These are phyloP conservation scores for Macropodus opercularis DNA, from an alignment of 2,797 vertebrate species.

Conservation along the genomic window DNA sequence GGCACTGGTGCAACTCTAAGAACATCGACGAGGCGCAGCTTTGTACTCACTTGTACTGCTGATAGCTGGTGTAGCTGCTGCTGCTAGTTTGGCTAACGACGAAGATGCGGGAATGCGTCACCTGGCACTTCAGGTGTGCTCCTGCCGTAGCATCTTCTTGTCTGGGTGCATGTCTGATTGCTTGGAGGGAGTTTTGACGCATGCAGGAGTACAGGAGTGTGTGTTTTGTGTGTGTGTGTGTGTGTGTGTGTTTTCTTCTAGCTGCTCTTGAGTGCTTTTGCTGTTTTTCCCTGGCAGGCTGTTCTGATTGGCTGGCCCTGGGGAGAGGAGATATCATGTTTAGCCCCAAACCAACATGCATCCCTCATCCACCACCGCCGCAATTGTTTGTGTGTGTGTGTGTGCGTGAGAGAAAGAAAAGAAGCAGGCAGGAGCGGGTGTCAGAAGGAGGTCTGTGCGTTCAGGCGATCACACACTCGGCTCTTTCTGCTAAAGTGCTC, in stretches of 20 bases:
- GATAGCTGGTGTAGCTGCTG: slow-evolving; percentile 29
- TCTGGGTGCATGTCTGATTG: slow-evolving; percentile 35
- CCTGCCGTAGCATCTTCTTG: slow-evolving; percentile 43
- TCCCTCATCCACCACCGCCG: slow-evolving; percentile 78
- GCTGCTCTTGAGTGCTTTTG: slow-evolving; percentile 80
- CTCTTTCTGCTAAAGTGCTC: slow-evolving; percentile 80
- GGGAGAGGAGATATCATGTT: slow-evolving; percentile 83
- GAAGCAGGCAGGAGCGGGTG: slow-evolving; percentile 57
- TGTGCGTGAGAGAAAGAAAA: slow-evolving; percentile 24
- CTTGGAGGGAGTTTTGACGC: slow-evolving; percentile 52
- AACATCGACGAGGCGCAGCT: slow-evolving; percentile 38
- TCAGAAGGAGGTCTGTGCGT: slow-evolving; percentile 79
- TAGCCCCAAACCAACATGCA: slow-evolving; percentile 86
- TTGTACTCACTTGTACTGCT: slow-evolving; percentile 51
- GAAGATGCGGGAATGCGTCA: slow-evolving; percentile 1
- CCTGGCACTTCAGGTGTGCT: background rate
- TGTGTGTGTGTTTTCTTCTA: slow-evolving; percentile 67
- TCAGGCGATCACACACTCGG: slow-evolving; percentile 77
- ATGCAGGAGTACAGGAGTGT: slow-evolving; percentile 29
- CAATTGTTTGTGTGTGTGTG: slow-evolving; percentile 29
- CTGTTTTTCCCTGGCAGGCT: slow-evolving; percentile 78
- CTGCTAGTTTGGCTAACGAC: slow-evolving; percentile 30
- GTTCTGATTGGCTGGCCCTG: slow-evolving; percentile 81
- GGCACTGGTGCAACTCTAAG: slow-evolving; percentile 72
- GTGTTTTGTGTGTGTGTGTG: slow-evolving; percentile 54